These are phyloP conservation scores for Drosophila equinoxialis DNA, from an alignment of 1,140 invertebrate genomes.

Conservation along the genomic window DNA sequence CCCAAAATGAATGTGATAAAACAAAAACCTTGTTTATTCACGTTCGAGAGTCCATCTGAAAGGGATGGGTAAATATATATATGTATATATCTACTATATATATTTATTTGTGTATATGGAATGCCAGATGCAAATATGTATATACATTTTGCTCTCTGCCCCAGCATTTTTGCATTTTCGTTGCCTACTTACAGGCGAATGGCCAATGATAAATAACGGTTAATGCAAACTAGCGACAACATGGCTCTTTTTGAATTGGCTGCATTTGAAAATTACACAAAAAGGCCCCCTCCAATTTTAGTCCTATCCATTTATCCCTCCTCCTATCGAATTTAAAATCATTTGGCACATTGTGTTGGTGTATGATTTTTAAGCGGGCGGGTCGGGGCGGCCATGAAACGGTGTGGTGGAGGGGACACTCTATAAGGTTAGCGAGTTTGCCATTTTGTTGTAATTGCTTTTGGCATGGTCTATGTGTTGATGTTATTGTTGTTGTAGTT, in stretches of 20 bases:
- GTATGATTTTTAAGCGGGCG: background rate
- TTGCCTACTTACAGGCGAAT: constrained; percentile 12
- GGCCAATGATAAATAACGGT: constrained; percentile 64
- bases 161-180: constrained; percentile 22
- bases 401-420: constrained; percentile 1
- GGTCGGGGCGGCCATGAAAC: background rate
- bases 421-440: constrained; percentile 43
- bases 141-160: background rate
- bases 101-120: background rate
- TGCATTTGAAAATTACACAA: constrained; percentile 60
- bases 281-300: constrained; percentile 20
- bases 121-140: background rate
- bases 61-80: background rate
- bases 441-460: constrained; percentile 67
- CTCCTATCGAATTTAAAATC: constrained; percentile 62
- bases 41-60: constrained; percentile 1
- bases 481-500: constrained; percentile 27
- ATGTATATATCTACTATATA: background rate
- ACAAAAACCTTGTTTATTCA: constrained; percentile 46
- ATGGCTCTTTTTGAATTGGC: constrained; percentile 26
- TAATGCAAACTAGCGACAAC: constrained; percentile 58
- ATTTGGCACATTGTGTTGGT: constrained; percentile 30
- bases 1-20: constrained; percentile 21
- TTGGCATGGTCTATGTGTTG: constrained; percentile 36
- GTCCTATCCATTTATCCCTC: too few relatives aligned